Evolutionary conservation across 2,888 invertebrate genomes (phyloP).

Genomic region (Deilephila elpenor): DNA sequence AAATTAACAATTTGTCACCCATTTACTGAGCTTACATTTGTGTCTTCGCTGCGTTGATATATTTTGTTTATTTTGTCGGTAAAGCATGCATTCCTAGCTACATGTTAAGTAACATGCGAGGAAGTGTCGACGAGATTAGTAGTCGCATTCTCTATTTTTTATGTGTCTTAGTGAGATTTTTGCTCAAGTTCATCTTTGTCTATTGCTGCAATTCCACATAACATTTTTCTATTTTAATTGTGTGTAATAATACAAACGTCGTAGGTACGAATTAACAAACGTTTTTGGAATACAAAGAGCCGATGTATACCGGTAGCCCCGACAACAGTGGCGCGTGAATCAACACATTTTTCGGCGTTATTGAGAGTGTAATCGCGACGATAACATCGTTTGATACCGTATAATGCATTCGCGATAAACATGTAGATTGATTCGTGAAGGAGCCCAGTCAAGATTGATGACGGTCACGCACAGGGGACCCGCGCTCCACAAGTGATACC

Average conservation of each 20-base stretch:
- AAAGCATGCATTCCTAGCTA: no score
- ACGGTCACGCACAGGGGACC: background rate
- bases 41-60: background rate
- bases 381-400: slow-evolving; percentile 15
- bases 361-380: slow-evolving; percentile 3
- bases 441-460: background rate
- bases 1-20: slow-evolving; percentile 31
- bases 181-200: no score
- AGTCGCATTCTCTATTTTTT: no score
- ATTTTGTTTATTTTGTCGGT: slow-evolving; percentile 2
- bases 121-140: no score
- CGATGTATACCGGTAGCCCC: no score
- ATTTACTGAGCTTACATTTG: background rate
- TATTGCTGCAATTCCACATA: no score
- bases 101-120: no score
- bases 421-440: slow-evolving; percentile 3
- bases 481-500: background rate
- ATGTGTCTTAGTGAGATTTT: no score
- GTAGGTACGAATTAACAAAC: no score
- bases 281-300: no score
- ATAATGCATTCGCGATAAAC: slow-evolving; percentile 19
- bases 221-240: no score
- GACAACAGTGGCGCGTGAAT: background rate
- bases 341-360: slow-evolving; percentile 3
- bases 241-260: no score